Base-by-base conservation (phyloP, 64 coral and sea anemone genomes). In the Hydrozoanthus tunicans region DNA sequence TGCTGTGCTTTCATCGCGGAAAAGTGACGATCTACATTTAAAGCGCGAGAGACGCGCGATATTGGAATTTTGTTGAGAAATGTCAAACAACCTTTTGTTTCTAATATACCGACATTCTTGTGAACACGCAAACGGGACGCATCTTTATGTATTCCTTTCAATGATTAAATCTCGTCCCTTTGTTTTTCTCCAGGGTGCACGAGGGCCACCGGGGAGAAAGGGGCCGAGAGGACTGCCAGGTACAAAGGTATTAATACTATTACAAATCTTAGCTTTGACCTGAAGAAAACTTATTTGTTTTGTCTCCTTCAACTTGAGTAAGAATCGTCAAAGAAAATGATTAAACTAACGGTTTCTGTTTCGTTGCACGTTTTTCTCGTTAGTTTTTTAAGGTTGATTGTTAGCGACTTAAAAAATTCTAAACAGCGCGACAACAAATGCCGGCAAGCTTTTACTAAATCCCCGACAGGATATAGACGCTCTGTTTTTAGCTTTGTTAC, bases 201-300 rank as follows among this genome's bases (percentile, higher is more conserved):
- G 65, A 15, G 84, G 84, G 68, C 84, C 68, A 73, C 84, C 84
- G 52, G 84, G 84, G 51, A 73, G 89, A 0, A 90, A 90, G 25
- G 89, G 89, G 32, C 89, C 89, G 6, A 73, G 89, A 73, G 89
- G 89, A 6, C 75, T 51, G 10, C 32, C 59, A 1, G 89, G 89
- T 20, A 77, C 55, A 12, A 90, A 90, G 89, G 89, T 90, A 90
- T 57, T 12, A 70, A 75, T 79, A 79, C 7, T 10, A 9, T 51
- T 53, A 86, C 64, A 51, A 84, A 26, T 70, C 70, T 51, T 27
- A 78, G 32, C 60, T 79, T 65, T 90, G 74, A 67, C 51, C 60
- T 61, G 75, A 79, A 90, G 76, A 20, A 66, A 79, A 66, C 79
- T 90, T 1, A 65, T 79, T 66, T 90, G 64, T 90, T 90, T 79